Evolutionary conservation across 2,113 vertebrate species (phyloP).

Genomic region (Dicaeum eximium): DNA sequence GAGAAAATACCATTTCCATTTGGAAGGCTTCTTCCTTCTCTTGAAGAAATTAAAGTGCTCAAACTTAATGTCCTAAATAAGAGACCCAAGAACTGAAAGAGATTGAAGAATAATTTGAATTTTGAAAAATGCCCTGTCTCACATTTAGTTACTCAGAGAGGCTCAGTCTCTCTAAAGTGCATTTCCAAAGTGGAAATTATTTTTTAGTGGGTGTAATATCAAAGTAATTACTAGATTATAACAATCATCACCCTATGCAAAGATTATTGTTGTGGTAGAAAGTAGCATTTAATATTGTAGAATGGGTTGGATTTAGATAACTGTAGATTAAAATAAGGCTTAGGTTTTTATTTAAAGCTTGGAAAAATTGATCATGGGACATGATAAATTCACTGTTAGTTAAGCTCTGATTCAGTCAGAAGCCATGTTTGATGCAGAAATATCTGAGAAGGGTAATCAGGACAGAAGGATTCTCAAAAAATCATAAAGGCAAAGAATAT

Average conservation of each 20-base stretch:
- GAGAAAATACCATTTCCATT: neutral
- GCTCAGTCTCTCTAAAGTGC: neutral
- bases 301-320: neutral
- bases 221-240: neutral
- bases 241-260: neutral
- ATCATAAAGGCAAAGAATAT: neutral
- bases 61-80: neutral
- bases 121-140: neutral
- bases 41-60: neutral
- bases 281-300: neutral
- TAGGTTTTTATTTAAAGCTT: neutral
- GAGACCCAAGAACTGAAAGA: neutral
- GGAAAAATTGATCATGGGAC: neutral
- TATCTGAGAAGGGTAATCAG: neutral
- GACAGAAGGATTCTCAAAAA: neutral
- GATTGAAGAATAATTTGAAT: neutral
- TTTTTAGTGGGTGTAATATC: neutral
- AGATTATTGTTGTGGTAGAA: neutral
- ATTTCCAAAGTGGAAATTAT: neutral
- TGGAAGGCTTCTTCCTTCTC: neutral
- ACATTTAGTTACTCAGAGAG: neutral
- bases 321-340: neutral
- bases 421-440: neutral
- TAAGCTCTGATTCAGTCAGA: neutral
- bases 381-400: neutral